Evolutionary conservation across 1,140 invertebrate species (phyloP), one percentile per base, ranked within the genome.

Genomic region (Gerris buenoi): DNA sequence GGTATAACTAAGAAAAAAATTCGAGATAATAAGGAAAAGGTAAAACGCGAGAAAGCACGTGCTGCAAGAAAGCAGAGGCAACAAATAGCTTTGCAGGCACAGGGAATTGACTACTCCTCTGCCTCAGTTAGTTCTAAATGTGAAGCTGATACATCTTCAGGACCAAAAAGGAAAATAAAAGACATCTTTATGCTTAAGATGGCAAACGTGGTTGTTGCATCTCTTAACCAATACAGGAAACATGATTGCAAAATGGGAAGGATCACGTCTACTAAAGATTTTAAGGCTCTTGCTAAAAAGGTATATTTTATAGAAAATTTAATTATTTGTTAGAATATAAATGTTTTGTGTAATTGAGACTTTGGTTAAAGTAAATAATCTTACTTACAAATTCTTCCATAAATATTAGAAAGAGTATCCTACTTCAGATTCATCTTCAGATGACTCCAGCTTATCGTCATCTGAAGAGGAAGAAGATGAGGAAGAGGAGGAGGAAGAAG

Each of bases 281-380:
- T 97, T 77, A 97, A 97, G 77, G 91, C 95, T 79, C 80, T 98
- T 25, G 94, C 95, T 0, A 85, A 93, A 79, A 96, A 97, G 85
- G 94, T 60, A 3, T 10, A 22, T 60, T 13, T 60, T 14, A 14
- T 46, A 46, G 18, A 46, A 46, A 46, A 46, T 46, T 46, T n/a
- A n/a, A n/a, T n/a, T n/a, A n/a, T n/a, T n/a, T n/a, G n/a, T n/a
- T n/a, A n/a, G n/a, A n/a, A n/a, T n/a, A n/a, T n/a, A n/a, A n/a
- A n/a, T n/a, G n/a, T n/a, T n/a, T n/a, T n/a, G n/a, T n/a, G n/a
- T n/a, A n/a, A n/a, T n/a, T n/a, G n/a, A n/a, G n/a, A n/a, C n/a
- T n/a, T n/a, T n/a, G n/a, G n/a, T n/a, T n/a, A n/a, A n/a, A n/a
- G n/a, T n/a, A n/a, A n/a, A n/a, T n/a, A n/a, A n/a, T n/a, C n/a